Evolutionary conservation across 2,888 invertebrate species (phyloP).

Genomic region (Platycnemis pennipes): DNA sequence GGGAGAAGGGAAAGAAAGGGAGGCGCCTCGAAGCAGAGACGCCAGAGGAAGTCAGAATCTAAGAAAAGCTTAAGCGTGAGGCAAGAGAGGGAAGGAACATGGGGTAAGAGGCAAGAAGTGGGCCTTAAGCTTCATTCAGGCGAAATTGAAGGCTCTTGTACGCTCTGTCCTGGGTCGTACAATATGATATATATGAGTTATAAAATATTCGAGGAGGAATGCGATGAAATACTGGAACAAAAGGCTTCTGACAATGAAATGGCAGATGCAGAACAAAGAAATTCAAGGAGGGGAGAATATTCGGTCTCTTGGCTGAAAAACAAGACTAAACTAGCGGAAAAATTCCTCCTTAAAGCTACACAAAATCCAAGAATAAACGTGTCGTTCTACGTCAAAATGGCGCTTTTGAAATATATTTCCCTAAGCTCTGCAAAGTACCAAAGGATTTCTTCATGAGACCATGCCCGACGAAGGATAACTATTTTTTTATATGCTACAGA

Average conservation of each 20-base stretch:
- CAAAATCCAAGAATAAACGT: background rate
- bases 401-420: background rate
- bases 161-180: background rate
- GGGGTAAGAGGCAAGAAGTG: background rate
- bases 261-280: background rate
- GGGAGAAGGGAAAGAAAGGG: background rate
- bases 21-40: too few species aligned
- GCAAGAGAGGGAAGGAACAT: background rate
- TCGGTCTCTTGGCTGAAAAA: background rate
- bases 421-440: background rate
- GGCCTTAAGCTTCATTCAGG: background rate
- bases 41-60: background rate
- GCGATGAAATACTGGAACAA: conserved; percentile 10
- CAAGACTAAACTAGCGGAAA: background rate
- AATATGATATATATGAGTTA: background rate
- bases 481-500: background rate
- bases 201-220: conserved; percentile 1
- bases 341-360: background rate
- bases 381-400: background rate
- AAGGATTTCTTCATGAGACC: background rate
- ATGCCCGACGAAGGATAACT: background rate
- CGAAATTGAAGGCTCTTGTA: background rate
- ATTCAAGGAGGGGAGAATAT: background rate
- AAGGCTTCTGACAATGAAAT: background rate
- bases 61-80: background rate